Evolutionary conservation across 2,113 vertebrate species (phyloP), one percentile per base, ranked within the genome.

Genomic region (Oncorhynchus gorbuscha): DNA sequence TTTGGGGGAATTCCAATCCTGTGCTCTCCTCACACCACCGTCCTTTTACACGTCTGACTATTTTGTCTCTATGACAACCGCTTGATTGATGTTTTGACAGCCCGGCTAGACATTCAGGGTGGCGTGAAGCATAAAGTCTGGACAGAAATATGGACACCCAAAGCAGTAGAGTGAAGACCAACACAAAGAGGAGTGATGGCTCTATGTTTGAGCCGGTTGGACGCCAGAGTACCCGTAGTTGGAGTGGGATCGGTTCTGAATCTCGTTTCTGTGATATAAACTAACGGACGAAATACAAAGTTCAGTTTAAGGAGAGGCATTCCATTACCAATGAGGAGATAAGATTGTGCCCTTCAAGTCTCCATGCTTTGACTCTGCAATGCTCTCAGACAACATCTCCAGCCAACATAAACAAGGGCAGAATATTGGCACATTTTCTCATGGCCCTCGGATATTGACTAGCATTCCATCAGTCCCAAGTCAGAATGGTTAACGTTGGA

Each of bases 341-440:
- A 68, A 35, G 66, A 32, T 68, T 18, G 28, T n/a, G 18, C 66
- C 66, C 28, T 39, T 68, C 66, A 20, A 32, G 76, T 70, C 61
- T 64, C 13, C 5, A 39, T 73, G 48, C 59, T 45, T 70, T 67
- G 39, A 59, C 76, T 74, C 71, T 49, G 30, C 66, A 45, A 76
- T 75, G 32, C 55, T 48, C 69, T 82, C 66, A 78, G 51, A 77
- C 61, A 61, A 73, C 74, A 2, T 26, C 18, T 72, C 45, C 13
- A 61, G 86, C 89, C 89, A 91, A 79, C 7, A 13, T 78, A 87
- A 93, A 91, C 88, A 91, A 1, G 30, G 73, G 22, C 78, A 69
- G 32, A 84, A 87, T 87, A 87, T 87, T 82, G 85, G 75, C 81
- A 72, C 73, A 88, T 59, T 81, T 86, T 88, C 85, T 89, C 82